Conservation (phyloP, 1,140 invertebrate genomes). For the Anoplolepis gracilipes region DNA sequence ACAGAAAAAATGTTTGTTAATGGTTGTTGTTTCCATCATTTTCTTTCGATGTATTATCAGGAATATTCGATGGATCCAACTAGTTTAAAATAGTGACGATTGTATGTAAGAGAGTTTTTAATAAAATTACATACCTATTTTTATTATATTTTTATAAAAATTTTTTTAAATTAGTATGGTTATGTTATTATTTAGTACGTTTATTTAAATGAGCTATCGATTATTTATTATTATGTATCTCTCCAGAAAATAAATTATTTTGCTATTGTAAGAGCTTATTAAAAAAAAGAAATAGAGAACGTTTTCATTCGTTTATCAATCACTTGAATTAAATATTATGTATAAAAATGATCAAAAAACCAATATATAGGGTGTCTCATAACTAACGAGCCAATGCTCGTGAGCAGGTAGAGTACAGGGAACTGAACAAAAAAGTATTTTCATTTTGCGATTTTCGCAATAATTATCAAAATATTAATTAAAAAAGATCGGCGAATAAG, state of each 20-base stretch:
- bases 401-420: too few species aligned
- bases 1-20: background rate
- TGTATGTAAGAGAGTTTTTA: background rate
- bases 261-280: background rate
- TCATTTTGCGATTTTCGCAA: too few species aligned
- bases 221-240: conserved; percentile 32
- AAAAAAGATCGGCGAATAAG: too few species aligned
- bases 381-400: too few species aligned
- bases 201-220: conserved; percentile 38
- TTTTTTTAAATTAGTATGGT: conserved; percentile 18
- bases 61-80: background rate
- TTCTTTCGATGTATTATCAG: background rate
- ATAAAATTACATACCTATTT: conserved; percentile 62
- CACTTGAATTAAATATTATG: background rate
- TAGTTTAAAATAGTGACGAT: conserved; percentile 11
- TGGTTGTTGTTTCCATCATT: background rate
- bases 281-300: background rate
- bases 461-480: too few species aligned
- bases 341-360: background rate
- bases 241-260: conserved; percentile 37
- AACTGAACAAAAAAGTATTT: too few species aligned
- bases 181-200: conserved; percentile 40
- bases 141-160: conserved; percentile 28
- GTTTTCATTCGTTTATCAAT: conserved; percentile 31
- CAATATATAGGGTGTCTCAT: too few species aligned